Evolutionary conservation across 1,140 invertebrate species (phyloP).

Genomic region (Calliopsis andreniformis): DNA sequence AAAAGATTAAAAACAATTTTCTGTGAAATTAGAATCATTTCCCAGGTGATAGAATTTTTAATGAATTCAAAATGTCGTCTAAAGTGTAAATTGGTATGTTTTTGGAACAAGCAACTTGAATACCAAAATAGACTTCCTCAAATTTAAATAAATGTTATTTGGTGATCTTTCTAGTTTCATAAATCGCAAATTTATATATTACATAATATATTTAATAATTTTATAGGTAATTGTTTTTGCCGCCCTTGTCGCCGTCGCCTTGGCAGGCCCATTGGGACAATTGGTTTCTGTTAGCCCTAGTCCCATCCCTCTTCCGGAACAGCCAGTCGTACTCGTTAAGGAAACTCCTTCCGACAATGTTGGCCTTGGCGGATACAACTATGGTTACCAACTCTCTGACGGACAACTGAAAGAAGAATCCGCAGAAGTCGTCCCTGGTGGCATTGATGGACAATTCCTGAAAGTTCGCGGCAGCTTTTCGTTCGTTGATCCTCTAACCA

Average conservation of each 20-base stretch:
- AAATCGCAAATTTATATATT: too few species aligned
- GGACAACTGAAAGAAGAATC: slow-evolving; percentile 82
- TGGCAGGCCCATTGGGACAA: slow-evolving; percentile 68
- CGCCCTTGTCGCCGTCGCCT: slow-evolving; percentile 70
- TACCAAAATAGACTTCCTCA: too few species aligned
- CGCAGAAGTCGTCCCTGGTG: slow-evolving; percentile 61
- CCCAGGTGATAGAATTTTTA: too few species aligned
- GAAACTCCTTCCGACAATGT: slow-evolving; percentile 74
- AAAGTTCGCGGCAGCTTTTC: slow-evolving; percentile 52
- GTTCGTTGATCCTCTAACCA: slow-evolving; percentile 60
- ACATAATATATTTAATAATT: neutral
- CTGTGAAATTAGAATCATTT: too few species aligned
- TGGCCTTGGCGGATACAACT: slow-evolving; percentile 78
- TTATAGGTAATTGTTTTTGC: slow-evolving; percentile 67
- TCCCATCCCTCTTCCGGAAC: too few species aligned
- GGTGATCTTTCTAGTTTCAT: too few species aligned
- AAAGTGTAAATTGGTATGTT: too few species aligned
- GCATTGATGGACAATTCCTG: slow-evolving; percentile 56
- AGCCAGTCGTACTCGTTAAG: slow-evolving; percentile 68
- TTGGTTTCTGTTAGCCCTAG: too few species aligned
- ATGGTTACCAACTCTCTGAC: slow-evolving; percentile 83
- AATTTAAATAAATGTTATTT: too few species aligned
- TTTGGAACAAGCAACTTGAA: too few species aligned
- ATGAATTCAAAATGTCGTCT: too few species aligned
- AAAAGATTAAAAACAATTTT: too few species aligned